Evolutionary conservation across 2,113 vertebrate genomes (phyloP), one percentile per base, ranked within the genome.

Genomic region (Pelobates fuscus): DNA sequence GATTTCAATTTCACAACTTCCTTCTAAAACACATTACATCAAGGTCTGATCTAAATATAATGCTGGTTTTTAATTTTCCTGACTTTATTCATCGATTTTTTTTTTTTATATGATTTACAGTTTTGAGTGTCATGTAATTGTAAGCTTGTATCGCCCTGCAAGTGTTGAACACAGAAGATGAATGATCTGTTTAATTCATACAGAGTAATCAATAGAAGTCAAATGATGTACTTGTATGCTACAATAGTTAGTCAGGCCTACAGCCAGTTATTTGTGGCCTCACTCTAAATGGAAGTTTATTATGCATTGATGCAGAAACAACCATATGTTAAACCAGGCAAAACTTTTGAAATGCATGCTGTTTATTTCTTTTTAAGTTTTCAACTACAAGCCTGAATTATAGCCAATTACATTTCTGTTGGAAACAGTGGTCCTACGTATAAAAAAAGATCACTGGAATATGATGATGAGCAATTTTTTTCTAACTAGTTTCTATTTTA

Each of bases 391-490:
- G n/a, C 20, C 12, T 63, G 60, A 72, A 63, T 72, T 72, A 72
- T 27, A 72, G 59, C 27, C 59, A 54, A 43, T 72, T 20, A 32
- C 59, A 52, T 62, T 63, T 30, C 44, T 26, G 25, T 27, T 54
- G 43, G 26, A 63, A 58, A n/a, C n/a, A 24, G 43, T 17, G 11
- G 58, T 63, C 10, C 17, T 43, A 3, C 43, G 37, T 18, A 37
- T 54, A 60, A 41, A 17, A 41, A 17, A 59, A 24, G 8, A 67
- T 60, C 24, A 60, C 17, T 67, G 54, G 52, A 59, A 46, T 44
- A 60, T 49, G 32, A 76, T 46, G 63, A 76, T 67, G 62, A 67
- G 18, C 72, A 29, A 24, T 21, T 59, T 67, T 58, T 52, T 21
- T 55, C 12, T 49, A 2, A 14, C 44, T 49, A 49, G 12, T 49